Percentiles rank a stretch among this genome's conserved stretches.
Conservation (phyloP, 2,797 vertebrate species). For the Pterois miles region DNA sequence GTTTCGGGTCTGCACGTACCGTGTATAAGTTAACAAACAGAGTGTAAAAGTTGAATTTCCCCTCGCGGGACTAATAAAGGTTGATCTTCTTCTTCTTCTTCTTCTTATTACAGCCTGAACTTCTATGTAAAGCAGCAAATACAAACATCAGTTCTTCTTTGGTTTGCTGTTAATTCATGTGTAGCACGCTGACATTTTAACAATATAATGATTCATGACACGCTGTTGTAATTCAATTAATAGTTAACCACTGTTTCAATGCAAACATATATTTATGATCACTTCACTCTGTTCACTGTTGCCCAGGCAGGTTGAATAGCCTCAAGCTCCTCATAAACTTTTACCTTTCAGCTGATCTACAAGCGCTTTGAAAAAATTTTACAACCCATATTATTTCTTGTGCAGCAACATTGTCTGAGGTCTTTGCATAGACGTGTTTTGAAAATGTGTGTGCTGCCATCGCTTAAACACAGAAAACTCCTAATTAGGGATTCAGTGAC, state of each 20-base stretch:
- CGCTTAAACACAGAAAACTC: neutral
- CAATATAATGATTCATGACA: neutral
- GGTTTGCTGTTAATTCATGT: neutral
- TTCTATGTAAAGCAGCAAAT: neutral
- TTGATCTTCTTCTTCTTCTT: too few species aligned
- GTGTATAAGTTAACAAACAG: too few species aligned
- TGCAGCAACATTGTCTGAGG: neutral
- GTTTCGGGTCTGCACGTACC: too few species aligned
- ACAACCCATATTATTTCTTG: neutral
- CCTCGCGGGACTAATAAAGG: too few species aligned
- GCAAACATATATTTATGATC: neutral
- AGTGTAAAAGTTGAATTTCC: too few species aligned
- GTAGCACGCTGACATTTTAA: neutral
- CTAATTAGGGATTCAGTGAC: neutral
- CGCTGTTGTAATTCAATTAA: neutral
- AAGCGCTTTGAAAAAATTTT: neutral
- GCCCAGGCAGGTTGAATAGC: neutral
- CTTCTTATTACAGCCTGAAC: neutral
- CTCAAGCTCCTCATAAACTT: neutral
- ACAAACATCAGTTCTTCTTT: neutral
- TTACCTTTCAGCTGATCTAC: neutral
- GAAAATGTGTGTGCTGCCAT: neutral
- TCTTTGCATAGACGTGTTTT: neutral
- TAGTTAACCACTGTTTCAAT: constrained; percentile 23
- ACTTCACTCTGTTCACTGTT: neutral